phyloP scores from a whole-genome alignment of 2,888 invertebrate genomes.

The Silvanus unidentatus region DNA sequence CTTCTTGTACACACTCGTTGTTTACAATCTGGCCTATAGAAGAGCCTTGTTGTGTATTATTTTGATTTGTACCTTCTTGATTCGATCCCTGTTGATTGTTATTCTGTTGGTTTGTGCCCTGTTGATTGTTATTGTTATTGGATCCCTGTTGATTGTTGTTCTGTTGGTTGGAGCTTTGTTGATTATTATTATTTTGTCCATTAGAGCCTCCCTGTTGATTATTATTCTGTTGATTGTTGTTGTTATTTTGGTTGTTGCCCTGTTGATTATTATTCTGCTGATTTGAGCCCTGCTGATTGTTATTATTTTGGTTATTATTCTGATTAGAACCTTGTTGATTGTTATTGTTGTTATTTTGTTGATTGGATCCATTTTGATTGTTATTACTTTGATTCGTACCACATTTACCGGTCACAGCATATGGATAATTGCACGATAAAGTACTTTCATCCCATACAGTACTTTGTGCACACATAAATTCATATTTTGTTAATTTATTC shows the following conservation, averaged over 20 bases:
- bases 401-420: slow-evolving; percentile 47
- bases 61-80: slow-evolving; percentile 12
- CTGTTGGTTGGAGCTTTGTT: slow-evolving; percentile 16
- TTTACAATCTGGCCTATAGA: neutral
- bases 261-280: slow-evolving; percentile 15
- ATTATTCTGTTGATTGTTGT: slow-evolving; percentile 10
- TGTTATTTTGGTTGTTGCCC: slow-evolving; percentile 10
- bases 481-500: slow-evolving; percentile 58
- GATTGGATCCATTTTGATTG: slow-evolving; percentile 27
- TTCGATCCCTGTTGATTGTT: slow-evolving; percentile 10
- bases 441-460: slow-evolving; percentile 70
- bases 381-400: slow-evolving; percentile 8
- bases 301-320: slow-evolving; percentile 14
- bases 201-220: slow-evolving; percentile 18
- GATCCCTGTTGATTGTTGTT: slow-evolving; percentile 17
- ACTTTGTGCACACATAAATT: slow-evolving; percentile 69
- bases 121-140: slow-evolving; percentile 14
- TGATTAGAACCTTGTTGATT: slow-evolving; percentile 9
- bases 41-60: neutral
- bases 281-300: slow-evolving; percentile 9
- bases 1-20: slow-evolving; percentile 53
- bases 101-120: slow-evolving; percentile 15
- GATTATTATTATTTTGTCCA: slow-evolving; percentile 16
- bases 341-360: slow-evolving; percentile 13
- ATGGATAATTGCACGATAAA: slow-evolving; percentile 66